These are phyloP conservation scores for Hoplostethus mediterraneus DNA, from an alignment of 2,797 vertebrate species.

Conservation along the genomic window DNA sequence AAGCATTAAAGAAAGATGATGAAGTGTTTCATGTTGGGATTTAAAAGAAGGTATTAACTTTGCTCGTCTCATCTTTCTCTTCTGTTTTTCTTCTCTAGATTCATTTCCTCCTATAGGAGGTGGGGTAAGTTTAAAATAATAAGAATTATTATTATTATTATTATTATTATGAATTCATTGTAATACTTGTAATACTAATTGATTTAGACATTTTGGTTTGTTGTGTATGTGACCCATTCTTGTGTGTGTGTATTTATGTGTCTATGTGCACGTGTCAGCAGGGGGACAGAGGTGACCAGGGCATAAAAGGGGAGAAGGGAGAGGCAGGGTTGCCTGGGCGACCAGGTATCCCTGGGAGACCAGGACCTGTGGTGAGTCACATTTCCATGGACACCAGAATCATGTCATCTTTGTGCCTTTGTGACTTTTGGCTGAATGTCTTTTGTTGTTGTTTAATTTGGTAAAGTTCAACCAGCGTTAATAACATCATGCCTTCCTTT, in stretches of 20 bases:
- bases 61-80: background rate
- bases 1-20: too few relatives aligned
- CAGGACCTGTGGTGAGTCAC: constrained; percentile 87
- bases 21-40: too few relatives aligned
- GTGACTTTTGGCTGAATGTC: too few relatives aligned
- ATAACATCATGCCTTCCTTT: background rate
- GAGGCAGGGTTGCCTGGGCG: constrained; percentile 83
- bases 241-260: constrained; percentile 20
- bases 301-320: constrained; percentile 86
- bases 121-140: constrained; percentile 65
- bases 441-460: too few relatives aligned
- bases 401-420: background rate
- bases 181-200: too few relatives aligned
- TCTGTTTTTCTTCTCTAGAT: constrained; percentile 50
- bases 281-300: constrained; percentile 85
- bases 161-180: background rate
- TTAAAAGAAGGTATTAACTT: too few relatives aligned
- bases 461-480: background rate
- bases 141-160: background rate
- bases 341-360: constrained; percentile 88
- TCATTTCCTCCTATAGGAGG: constrained; percentile 23
- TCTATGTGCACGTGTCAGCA: constrained; percentile 53
- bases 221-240: background rate
- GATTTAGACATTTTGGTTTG: background rate
- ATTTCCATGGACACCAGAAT: background rate